Percentiles rank a stretch among this genome's conserved stretches.
Evolutionary conservation across 2,888 invertebrate genomes (phyloP).

Genomic region (Maniola hyperantus): DNA sequence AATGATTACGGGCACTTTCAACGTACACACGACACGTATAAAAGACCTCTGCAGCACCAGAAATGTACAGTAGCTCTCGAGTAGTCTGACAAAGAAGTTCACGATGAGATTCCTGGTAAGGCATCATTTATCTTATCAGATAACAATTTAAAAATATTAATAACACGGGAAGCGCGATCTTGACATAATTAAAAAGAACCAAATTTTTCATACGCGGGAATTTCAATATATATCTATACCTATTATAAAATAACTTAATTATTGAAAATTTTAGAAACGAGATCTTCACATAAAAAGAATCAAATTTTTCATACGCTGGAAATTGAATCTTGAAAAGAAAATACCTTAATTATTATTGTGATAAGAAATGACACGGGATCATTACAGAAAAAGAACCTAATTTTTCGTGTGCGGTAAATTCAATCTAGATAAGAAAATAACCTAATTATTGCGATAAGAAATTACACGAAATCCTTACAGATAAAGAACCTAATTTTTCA

Average conservation of each 20-base stretch:
- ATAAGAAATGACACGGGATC: neutral
- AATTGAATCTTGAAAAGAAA: neutral
- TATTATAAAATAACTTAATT: neutral
- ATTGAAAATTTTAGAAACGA: neutral
- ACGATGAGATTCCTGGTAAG: slow-evolving; percentile 81
- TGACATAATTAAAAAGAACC: slow-evolving; percentile 10
- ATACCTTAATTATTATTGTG: no score
- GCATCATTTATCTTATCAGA: slow-evolving; percentile 43
- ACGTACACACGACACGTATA: slow-evolving; percentile 63
- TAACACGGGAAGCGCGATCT: slow-evolving; percentile 8
- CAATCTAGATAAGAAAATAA: neutral
- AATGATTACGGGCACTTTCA: slow-evolving; percentile 62
- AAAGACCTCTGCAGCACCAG: slow-evolving; percentile 56
- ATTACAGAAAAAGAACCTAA: neutral
- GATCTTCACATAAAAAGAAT: neutral
- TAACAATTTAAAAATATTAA: slow-evolving; percentile 8
- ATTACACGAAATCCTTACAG: no score
- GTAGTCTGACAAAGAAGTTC: slow-evolving; percentile 79
- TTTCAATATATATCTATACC: no score
- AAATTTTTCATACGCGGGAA: neutral
- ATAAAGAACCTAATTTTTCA: no score
- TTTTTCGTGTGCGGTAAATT: neutral
- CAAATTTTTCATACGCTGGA: neutral
- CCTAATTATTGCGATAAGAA: neutral
- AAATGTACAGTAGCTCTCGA: slow-evolving; percentile 76